Base-by-base conservation (phyloP, 2,797 vertebrate species). In the Nothura maculosa region DNA sequence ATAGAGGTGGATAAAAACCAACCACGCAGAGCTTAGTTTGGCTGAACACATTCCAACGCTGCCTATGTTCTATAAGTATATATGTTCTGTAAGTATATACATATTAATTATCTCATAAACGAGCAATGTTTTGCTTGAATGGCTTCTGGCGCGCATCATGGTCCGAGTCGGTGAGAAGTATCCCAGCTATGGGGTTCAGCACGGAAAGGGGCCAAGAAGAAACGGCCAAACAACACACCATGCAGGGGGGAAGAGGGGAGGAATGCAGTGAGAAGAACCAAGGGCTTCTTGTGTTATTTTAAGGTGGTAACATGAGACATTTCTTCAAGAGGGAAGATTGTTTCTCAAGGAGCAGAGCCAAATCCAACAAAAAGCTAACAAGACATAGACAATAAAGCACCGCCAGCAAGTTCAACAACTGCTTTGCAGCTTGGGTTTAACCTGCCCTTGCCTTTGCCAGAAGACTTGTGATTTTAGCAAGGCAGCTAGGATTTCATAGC, bases 251-350 rank as follows among this genome's bases (percentile, higher is more conserved):
- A 81, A 38, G 64, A 89, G 84, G 74, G 40, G 70, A 89, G 58
- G 82, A 73, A 89, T 55, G 84, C 22, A 87, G 28, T 48, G 87
- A 89, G 40, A 89, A 92, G 77, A 93, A 94, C 32, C 87, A 85
- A 94, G 81, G 67, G 89, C 91, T 92, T 94, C 91, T 94, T 16
- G 0, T 95, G 87, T 87, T 95, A 95, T 84, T 91, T 94, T 95
- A 91, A 96, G 95, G 94, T 95, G 93, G 94, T 84, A 95, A 96
- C 89, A 94, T 43, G 67, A 94, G 80, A 89, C 91, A 89, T 94
- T 95, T 95, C 89, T 93, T 89, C 89, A 87, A 77, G 87, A 95
- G 74, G 95, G 94, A 66, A 69, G 93, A 94, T 72, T 93, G 79
- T 82, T 94, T 95, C 90, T 94, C 38, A 91, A 95, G 96, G 93